These are phyloP conservation scores for Himalopsyche kuldschensis DNA, from an alignment of 2,888 invertebrate genomes.

Conservation along the genomic window DNA sequence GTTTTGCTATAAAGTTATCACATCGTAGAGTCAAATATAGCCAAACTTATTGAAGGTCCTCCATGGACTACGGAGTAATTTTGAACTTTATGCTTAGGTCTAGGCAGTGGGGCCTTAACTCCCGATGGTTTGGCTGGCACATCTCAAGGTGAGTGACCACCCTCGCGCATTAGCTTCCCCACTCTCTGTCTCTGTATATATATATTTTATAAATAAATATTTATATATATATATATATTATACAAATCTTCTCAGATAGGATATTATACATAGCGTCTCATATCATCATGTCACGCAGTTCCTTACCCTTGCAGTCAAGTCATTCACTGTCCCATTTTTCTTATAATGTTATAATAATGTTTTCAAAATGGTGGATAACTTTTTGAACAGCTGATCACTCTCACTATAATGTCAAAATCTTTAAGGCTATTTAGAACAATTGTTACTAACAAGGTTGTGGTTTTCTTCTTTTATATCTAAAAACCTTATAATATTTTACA, in stretches of 20 bases:
- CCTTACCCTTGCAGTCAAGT: constrained; percentile 34
- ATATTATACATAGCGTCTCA: constrained; percentile 37
- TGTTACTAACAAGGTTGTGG: not conserved
- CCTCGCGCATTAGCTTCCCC: constrained; percentile 38
- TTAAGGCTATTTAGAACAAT: not conserved
- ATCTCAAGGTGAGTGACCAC: constrained; percentile 77
- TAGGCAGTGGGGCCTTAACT: constrained; percentile 60
- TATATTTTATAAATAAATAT: constrained; percentile 21
- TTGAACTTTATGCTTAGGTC: constrained; percentile 54
- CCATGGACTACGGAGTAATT: not conserved
- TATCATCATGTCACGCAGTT: constrained; percentile 37
- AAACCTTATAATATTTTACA: not conserved
- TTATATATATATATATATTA: constrained; percentile 29
- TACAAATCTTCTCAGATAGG: constrained; percentile 21
- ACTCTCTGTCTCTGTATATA: constrained; percentile 27
- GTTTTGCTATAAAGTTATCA: too few relatives aligned
- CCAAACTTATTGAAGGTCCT: not conserved
- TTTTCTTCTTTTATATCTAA: not conserved
- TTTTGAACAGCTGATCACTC: not conserved
- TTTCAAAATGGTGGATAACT: not conserved
- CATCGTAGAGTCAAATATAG: not conserved
- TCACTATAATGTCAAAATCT: not conserved
- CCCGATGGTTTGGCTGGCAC: constrained; percentile 79
- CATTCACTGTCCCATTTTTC: constrained; percentile 27
- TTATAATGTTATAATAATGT: constrained; percentile 26